A percentile compares a stretch with the other conserved stretches of the same genome.
phyloP scores from a whole-genome alignment of 2,113 vertebrate genomes.

The Poeciliopsis turrubarensis region DNA sequence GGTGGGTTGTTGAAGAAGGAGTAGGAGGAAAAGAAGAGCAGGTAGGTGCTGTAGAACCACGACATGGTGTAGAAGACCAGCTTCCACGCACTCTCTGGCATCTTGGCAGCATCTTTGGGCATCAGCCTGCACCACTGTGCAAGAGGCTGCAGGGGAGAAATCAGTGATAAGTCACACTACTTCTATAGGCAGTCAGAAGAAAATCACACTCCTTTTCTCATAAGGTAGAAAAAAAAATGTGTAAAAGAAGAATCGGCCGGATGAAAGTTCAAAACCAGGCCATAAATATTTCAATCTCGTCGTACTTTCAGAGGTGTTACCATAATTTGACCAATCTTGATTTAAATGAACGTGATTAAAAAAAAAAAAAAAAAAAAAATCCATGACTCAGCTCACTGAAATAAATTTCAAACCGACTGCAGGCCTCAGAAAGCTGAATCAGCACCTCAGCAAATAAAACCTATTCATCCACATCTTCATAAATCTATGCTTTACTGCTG shows the following conservation, averaged over 20 bases:
- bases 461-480: background rate
- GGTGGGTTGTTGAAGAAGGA: conserved; percentile 93
- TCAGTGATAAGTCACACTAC: conserved; percentile 15
- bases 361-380: background rate
- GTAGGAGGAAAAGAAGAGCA: conserved; percentile 92
- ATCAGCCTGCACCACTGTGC: conserved; percentile 84
- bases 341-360: background rate
- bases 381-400: background rate
- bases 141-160: conserved; percentile 82
- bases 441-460: conserved; percentile 3
- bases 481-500: conserved; percentile 5
- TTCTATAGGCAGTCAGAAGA: background rate
- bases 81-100: conserved; percentile 98
- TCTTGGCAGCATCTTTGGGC: conserved; percentile 92
- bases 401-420: background rate
- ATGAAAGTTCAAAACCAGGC: background rate
- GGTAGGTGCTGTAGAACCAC: conserved; percentile 92
- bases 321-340: background rate
- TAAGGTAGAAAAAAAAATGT: background rate
- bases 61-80: conserved; percentile 91
- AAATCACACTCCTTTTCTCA: background rate
- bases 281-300: background rate
- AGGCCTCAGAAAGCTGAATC: conserved; percentile 10
- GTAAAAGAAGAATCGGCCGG: background rate
- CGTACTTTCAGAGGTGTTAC: background rate